Evolutionary conservation across 2,113 vertebrate genomes (phyloP).

Genomic region (Macquaria australasica): DNA sequence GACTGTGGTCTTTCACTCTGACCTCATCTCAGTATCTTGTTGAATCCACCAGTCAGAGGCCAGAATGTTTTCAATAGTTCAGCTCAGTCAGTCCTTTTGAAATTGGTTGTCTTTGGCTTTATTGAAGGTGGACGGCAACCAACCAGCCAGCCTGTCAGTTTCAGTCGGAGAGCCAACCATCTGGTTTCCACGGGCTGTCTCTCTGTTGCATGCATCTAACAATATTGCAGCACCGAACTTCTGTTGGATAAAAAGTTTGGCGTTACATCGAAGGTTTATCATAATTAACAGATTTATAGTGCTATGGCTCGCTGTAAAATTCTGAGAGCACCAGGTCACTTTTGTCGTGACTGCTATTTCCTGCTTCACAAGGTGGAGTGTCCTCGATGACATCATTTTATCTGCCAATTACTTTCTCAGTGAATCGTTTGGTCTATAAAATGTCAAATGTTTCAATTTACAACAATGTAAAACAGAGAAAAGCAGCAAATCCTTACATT

Average conservation of each 20-base stretch:
- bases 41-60: constrained; percentile 59
- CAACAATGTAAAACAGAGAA: background rate
- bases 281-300: background rate
- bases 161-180: constrained; percentile 29
- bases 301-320: background rate
- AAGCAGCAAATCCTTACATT: background rate
- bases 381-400: background rate
- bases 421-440: too few species aligned
- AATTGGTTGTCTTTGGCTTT: constrained; percentile 47
- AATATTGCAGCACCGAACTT: background rate
- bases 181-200: constrained; percentile 36
- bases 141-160: background rate
- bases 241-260: background rate
- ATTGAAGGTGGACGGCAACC: constrained; percentile 44
- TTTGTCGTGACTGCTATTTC: background rate
- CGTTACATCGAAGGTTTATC: background rate
- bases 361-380: background rate
- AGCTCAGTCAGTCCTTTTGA: constrained; percentile 72
- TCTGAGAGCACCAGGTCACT: background rate
- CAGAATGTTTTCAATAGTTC: constrained; percentile 44
- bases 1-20: constrained; percentile 52
- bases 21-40: constrained; percentile 54
- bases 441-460: too few species aligned
- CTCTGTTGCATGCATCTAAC: background rate
- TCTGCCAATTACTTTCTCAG: too few species aligned